phyloP scores from a whole-genome alignment of 2,888 invertebrate species.

The Coenonympha arcania region DNA sequence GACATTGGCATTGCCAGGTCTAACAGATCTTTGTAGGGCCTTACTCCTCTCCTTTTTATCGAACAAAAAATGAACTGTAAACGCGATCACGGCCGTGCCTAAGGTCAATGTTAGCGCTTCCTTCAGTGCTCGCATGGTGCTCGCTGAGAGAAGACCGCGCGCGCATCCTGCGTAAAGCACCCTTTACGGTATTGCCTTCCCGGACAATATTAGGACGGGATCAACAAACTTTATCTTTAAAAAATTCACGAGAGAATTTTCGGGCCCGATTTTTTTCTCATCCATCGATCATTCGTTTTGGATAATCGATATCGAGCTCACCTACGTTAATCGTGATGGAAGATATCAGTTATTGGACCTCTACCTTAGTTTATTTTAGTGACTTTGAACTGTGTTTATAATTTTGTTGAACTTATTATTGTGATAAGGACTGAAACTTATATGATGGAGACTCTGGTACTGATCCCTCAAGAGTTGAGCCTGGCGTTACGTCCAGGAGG shows the following conservation, averaged over 20 bases:
- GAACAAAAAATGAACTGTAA: slow-evolving; percentile 76
- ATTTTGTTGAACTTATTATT: slow-evolving; percentile 10
- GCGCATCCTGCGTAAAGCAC: slow-evolving; percentile 56
- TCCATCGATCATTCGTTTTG: slow-evolving; percentile 49
- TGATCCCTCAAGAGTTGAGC: slow-evolving; percentile 94
- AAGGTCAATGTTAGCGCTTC: slow-evolving; percentile 76
- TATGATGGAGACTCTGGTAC: slow-evolving; percentile 91
- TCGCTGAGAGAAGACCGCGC: slow-evolving; percentile 70
- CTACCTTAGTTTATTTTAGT: not conserved
- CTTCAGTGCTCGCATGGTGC: too few species aligned
- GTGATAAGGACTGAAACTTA: slow-evolving; percentile 17
- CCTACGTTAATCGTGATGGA: slow-evolving; percentile 67
- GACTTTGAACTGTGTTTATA: slow-evolving; percentile 17
- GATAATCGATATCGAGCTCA: slow-evolving; percentile 38
- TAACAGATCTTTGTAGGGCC: slow-evolving; percentile 54
- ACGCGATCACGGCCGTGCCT: slow-evolving; percentile 74
- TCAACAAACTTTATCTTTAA: slow-evolving; percentile 40
- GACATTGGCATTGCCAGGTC: slow-evolving; percentile 13
- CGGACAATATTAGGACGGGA: slow-evolving; percentile 41
- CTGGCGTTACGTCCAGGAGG: slow-evolving; percentile 79
- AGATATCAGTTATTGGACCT: slow-evolving; percentile 35
- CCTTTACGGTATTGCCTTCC: slow-evolving; percentile 46
- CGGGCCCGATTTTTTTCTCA: slow-evolving; percentile 30
- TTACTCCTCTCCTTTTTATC: slow-evolving; percentile 75
- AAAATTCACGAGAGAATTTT: slow-evolving; percentile 8